A percentile compares a stretch with the other conserved stretches of the same genome.
Evolutionary conservation across 2,888 invertebrate genomes (phyloP).

Genomic region (Cabera pusaria): DNA sequence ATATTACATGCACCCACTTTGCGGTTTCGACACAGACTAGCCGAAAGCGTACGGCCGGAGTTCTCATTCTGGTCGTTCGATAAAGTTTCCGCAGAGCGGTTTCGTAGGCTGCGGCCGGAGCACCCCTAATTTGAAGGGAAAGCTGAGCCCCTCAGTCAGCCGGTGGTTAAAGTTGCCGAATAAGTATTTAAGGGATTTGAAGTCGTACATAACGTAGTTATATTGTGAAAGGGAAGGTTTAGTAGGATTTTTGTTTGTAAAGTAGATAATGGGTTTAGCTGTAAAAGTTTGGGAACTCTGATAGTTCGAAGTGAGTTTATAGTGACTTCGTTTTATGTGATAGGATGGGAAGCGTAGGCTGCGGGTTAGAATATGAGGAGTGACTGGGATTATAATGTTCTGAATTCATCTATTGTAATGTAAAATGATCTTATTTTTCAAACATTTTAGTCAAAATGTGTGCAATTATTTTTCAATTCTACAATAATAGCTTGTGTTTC

Average conservation of each 20-base stretch:
- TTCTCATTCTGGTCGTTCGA: constrained; percentile 24
- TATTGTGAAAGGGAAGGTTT: constrained; percentile 27
- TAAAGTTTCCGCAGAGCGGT: neutral
- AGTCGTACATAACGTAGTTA: constrained; percentile 27
- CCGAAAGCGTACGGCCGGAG: constrained; percentile 1
- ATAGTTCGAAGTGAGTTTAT: constrained; percentile 16
- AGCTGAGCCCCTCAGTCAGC: constrained; percentile 25
- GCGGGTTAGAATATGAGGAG: too few species aligned
- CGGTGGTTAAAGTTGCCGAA: constrained; percentile 30
- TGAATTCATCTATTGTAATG: too few species aligned
- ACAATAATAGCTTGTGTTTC: too few species aligned
- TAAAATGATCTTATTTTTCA: too few species aligned
- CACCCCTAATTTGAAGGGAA: constrained; percentile 18
- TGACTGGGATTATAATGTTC: too few species aligned
- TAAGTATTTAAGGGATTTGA: constrained; percentile 41
- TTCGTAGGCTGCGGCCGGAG: constrained; percentile 7
- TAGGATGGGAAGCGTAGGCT: too few species aligned
- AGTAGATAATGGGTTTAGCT: constrained; percentile 30
- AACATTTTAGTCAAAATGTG: too few species aligned
- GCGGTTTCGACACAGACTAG: constrained; percentile 18
- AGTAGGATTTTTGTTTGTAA: constrained; percentile 35
- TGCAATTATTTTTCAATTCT: too few species aligned
- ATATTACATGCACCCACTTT: constrained; percentile 29
- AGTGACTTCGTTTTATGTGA: constrained; percentile 5
- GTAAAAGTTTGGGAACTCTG: constrained; percentile 18